Evolutionary conservation across 2,113 vertebrate species (phyloP).

Genomic region (Gorsachius goisagi): DNA sequence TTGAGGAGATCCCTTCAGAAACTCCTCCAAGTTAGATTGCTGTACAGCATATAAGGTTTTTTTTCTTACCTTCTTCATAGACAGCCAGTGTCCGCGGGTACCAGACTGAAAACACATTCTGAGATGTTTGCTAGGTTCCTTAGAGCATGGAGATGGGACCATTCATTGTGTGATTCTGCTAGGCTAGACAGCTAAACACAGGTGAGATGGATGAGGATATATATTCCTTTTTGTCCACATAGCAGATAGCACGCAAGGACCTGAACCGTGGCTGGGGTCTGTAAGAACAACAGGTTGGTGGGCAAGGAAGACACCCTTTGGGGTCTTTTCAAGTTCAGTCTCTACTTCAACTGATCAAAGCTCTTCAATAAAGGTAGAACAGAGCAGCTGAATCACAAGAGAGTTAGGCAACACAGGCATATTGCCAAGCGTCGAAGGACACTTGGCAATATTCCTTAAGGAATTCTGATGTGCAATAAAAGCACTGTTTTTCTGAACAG

Average conservation of each 20-base stretch:
- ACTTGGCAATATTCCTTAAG: too few species aligned
- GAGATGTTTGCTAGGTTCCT: not conserved
- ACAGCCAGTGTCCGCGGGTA: not conserved
- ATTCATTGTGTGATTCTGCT: not conserved
- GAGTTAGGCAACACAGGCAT: not conserved
- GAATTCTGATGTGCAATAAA: not conserved
- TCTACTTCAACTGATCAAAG: not conserved
- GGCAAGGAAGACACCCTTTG: not conserved
- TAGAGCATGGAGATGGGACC: not conserved
- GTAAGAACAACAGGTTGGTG: not conserved
- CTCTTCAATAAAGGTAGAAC: not conserved
- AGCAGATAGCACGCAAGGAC: not conserved
- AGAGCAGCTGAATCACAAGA: not conserved
- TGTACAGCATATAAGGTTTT: not conserved
- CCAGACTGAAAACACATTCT: not conserved
- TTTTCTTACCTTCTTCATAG: not conserved
- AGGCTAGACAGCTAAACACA: not conserved
- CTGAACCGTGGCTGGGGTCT: not conserved
- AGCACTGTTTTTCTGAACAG: not conserved
- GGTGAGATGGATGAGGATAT: not conserved
- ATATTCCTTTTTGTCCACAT: rapidly evolving
- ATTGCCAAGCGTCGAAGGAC: not conserved
- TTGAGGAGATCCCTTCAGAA: not conserved
- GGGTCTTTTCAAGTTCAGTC: not conserved
- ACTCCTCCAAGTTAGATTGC: not conserved